Percentiles rank a stretch among this genome's conserved stretches.
phyloP scores from a whole-genome alignment of 2,797 vertebrate genomes.

The Danio kyathit region DNA sequence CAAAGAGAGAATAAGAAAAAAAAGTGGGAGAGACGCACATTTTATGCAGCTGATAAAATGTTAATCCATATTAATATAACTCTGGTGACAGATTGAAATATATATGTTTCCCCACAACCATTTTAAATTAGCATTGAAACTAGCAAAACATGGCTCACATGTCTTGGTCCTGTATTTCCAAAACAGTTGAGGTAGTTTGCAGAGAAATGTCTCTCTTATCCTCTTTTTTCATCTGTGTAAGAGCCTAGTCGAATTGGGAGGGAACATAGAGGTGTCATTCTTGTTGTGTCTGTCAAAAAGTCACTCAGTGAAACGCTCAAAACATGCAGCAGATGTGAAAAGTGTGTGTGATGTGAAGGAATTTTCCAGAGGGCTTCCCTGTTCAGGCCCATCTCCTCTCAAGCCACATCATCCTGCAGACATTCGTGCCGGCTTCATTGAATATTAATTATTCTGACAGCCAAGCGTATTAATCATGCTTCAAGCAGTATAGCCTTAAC shows the following conservation, averaged over 20 bases:
- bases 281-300: conserved; percentile 57
- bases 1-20: conserved; percentile 13
- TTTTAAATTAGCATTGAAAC: conserved; percentile 72
- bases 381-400: conserved; percentile 58
- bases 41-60: not conserved
- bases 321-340: conserved; percentile 70
- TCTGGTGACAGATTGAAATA: conserved; percentile 63
- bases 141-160: conserved; percentile 71
- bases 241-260: conserved; percentile 66
- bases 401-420: conserved; percentile 54
- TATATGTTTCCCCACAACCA: conserved; percentile 67
- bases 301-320: conserved; percentile 51
- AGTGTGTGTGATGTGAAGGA: conserved; percentile 64
- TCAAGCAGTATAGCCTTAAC: conserved; percentile 59
- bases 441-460: conserved; percentile 69
- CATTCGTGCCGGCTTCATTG: conserved; percentile 63
- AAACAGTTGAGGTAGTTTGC: conserved; percentile 76
- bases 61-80: conserved; percentile 6
- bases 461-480: conserved; percentile 61
- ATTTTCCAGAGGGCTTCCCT: conserved; percentile 62
- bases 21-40: not conserved
- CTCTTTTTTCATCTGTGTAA: conserved; percentile 72
- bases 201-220: conserved; percentile 67
- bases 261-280: conserved; percentile 54
- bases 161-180: conserved; percentile 78